These are phyloP conservation scores for Leucophora obtusa DNA, from an alignment of 2,888 invertebrate species.

Conservation along the genomic window DNA sequence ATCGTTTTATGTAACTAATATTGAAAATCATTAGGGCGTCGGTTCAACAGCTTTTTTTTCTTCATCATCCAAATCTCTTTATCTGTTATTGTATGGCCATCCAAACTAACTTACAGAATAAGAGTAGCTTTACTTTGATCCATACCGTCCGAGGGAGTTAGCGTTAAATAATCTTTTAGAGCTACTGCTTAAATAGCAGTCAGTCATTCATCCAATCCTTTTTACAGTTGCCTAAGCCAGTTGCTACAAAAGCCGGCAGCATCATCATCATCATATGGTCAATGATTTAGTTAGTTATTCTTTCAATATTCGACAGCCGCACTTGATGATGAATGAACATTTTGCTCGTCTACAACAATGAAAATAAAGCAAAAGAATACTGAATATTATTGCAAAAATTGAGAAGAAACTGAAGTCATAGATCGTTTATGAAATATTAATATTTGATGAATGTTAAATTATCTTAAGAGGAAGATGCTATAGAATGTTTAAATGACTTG, in stretches of 20 bases:
- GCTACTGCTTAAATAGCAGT: constrained; percentile 60
- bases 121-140: constrained; percentile 56
- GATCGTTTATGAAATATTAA: constrained; percentile 54
- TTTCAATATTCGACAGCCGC: constrained; percentile 58
- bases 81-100: constrained; percentile 15
- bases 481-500: constrained; percentile 36
- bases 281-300: constrained; percentile 44
- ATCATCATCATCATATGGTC: constrained; percentile 11
- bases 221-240: too few relatives aligned
- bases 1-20: constrained; percentile 62
- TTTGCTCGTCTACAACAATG: constrained; percentile 29
- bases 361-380: constrained; percentile 11
- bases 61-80: background rate
- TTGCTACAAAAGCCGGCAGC: constrained; percentile 13
- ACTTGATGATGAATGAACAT: constrained; percentile 59
- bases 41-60: constrained; percentile 40
- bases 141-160: constrained; percentile 55
- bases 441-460: constrained; percentile 40
- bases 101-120: background rate
- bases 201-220: constrained; percentile 18
- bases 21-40: constrained; percentile 61
- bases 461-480: constrained; percentile 1
- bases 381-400: constrained; percentile 38
- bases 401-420: constrained; percentile 22
- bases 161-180: constrained; percentile 62